A percentile compares a stretch with the other conserved stretches of the same genome.
These are phyloP conservation scores for Stichopus chloronotus DNA, from an alignment of 35 echinoderm and acorn worm genomes.

Conservation along the genomic window DNA sequence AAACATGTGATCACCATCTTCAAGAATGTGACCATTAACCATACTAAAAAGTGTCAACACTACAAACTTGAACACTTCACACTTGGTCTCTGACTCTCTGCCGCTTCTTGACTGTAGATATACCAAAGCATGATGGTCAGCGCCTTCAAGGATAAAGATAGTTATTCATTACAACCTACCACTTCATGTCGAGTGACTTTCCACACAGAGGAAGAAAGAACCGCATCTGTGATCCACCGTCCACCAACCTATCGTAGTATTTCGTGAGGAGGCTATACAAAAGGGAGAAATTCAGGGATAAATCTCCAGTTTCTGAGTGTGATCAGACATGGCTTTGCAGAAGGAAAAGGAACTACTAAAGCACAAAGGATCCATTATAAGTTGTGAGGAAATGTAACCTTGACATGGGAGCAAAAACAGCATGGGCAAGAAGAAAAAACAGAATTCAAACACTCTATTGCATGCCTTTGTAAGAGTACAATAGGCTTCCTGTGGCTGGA, in stretches of 20 bases:
- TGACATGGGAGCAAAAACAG: not conserved
- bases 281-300: not conserved
- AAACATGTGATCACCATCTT: too few species aligned
- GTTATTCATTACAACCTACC: not conserved
- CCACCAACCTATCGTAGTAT: conserved; percentile 22
- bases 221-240: conserved; percentile 3
- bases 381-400: not conserved
- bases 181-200: conserved; percentile 53
- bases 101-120: too few species aligned
- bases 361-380: not conserved
- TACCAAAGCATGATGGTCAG: too few species aligned
- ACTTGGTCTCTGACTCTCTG: too few species aligned
- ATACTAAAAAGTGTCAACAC: too few species aligned
- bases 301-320: not conserved
- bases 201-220: conserved; percentile 43
- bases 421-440: not conserved
- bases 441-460: not conserved
- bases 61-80: too few species aligned
- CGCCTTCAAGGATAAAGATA: too few species aligned
- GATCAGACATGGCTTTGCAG: not conserved
- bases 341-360: not conserved
- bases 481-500: not conserved
- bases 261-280: conserved; percentile 8
- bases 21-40: too few species aligned
- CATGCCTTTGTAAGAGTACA: not conserved